These are phyloP conservation scores for Gastrophysa polygoni DNA, from an alignment of 2,888 invertebrate species.

Conservation along the genomic window DNA sequence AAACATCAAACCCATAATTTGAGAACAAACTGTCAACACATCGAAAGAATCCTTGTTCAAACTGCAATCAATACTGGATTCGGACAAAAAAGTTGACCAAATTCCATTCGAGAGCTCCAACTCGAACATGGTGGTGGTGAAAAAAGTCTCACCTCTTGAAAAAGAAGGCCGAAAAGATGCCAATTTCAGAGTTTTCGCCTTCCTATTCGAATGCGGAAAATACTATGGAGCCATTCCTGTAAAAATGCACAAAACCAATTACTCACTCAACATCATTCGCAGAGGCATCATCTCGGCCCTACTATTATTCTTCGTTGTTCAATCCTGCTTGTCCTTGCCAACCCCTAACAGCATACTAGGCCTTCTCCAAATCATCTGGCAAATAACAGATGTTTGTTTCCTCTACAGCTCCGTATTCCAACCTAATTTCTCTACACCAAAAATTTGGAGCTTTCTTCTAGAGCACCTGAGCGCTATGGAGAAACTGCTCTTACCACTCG, in stretches of 20 bases:
- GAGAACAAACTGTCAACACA: too few species aligned
- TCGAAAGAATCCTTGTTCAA: too few species aligned
- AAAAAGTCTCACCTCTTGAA: not conserved
- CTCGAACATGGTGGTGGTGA: not conserved
- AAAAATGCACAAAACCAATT: not conserved
- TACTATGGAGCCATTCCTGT: not conserved
- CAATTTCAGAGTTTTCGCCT: not conserved
- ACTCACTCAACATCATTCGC: not conserved
- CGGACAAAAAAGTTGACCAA: too few species aligned
- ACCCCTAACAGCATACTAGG: not conserved
- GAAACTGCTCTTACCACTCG: not conserved
- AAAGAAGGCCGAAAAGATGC: not conserved
- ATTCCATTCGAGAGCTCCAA: not conserved
- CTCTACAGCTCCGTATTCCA: not conserved
- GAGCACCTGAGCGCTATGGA: not conserved
- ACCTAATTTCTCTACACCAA: not conserved
- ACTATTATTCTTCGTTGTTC: not conserved
- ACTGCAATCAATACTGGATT: too few species aligned
- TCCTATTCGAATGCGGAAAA: not conserved
- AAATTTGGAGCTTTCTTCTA: not conserved
- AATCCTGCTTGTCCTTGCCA: not conserved
- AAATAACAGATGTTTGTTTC: not conserved
- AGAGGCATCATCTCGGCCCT: not conserved
- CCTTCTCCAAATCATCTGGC: not conserved
- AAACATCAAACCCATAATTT: too few species aligned